Base-by-base conservation (phyloP, 2,113 vertebrate species). In the Daphoenositta chrysoptera region DNA sequence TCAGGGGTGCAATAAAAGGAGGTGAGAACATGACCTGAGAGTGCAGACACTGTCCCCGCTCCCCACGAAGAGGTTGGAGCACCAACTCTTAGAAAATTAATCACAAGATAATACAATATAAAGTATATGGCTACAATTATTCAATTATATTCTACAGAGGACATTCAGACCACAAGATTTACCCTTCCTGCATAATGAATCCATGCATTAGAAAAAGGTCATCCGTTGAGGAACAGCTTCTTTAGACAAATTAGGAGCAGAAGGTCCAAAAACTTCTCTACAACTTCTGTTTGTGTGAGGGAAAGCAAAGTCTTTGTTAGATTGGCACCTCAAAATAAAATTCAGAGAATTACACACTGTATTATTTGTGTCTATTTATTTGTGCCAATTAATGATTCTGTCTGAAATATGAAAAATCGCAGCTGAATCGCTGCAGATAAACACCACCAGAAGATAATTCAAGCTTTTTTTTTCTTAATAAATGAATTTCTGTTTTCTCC, bases 391-490 rank as follows among this genome's bases (percentile, higher is more conserved):
- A 72, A 84, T 69, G 71, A 65, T 82, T 81, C 90, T 80, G 40
- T 24, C 66, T 69, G 57, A 87, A 94, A 87, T 95, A 97, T 53
- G 86, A 96, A 97, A 98, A 97, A 96, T 92, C 37, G 17, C 95
- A 97, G 95, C 95, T 97, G 97, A 97, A 96, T 94, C 51, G 40
- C 93, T 96, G 92, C 70, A 85, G 87, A 93, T 93, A 91, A 98
- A 97, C 97, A 96, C 81, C 94, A 96, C 94, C 94, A 97, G 96
- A 96, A 97, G 85, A 88, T 86, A 97, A 97, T 87, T 95, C 57
- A 78, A 97, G 93, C 79, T 22, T 33, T 96, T 95, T 75, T 69
- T 71, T 54, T 53, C 48, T 91, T 97, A 76, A 87, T 96, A 97
- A 94, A 95, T 90, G 94, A 96, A 87, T 97, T 98, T 97, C 83